Evolutionary conservation across 2,113 vertebrate species (phyloP).

Genomic region (Pollachius pollachius): DNA sequence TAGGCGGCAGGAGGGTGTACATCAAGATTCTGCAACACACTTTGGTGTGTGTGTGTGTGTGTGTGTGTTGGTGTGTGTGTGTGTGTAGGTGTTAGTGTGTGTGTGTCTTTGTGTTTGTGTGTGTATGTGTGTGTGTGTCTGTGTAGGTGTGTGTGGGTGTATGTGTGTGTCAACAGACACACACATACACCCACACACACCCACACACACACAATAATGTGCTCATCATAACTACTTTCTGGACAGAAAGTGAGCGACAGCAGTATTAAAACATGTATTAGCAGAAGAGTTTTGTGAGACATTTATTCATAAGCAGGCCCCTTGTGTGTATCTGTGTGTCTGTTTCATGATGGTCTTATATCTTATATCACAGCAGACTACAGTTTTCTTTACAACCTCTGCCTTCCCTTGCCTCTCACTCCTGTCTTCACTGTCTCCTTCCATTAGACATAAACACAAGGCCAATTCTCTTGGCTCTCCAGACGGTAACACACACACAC

Average conservation of each 20-base stretch:
- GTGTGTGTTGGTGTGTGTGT: background rate
- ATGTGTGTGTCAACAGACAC: too few species aligned
- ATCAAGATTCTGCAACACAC: background rate
- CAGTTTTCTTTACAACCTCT: background rate
- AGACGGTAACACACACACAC: conserved; percentile 3
- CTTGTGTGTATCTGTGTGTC: too few species aligned
- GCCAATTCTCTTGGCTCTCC: background rate
- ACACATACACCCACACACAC: too few species aligned
- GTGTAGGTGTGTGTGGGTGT: too few species aligned
- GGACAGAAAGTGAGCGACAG: too few species aligned
- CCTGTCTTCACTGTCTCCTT: background rate
- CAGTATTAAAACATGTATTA: too few species aligned
- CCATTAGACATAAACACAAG: background rate
- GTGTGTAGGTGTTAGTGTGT: background rate
- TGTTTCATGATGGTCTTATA: background rate
- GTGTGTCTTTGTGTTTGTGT: too few species aligned
- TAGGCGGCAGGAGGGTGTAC: background rate
- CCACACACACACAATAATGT: too few species aligned
- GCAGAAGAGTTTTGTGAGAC: too few species aligned
- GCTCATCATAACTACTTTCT: too few species aligned
- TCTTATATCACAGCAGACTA: background rate
- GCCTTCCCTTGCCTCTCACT: background rate
- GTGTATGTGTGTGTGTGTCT: too few species aligned
- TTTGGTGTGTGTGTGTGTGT: conserved; percentile 3
- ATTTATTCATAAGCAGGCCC: too few species aligned